phyloP scores from a whole-genome alignment of 2,888 invertebrate species.

The Lasioglossum oenotherae region DNA sequence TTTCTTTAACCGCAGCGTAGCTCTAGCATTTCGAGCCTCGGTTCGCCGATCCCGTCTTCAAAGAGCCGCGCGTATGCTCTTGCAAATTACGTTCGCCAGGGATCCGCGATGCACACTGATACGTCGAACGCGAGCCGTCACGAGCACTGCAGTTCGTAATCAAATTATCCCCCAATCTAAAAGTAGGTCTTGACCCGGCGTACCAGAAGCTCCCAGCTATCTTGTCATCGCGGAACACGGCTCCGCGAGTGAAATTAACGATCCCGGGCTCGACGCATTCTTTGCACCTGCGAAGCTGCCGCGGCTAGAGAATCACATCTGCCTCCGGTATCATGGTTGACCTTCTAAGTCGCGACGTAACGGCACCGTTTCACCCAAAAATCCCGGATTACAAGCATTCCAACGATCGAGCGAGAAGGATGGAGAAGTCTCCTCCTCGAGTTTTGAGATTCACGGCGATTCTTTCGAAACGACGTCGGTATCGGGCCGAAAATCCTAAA shows the following conservation, averaged over 20 bases:
- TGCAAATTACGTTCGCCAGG: neutral
- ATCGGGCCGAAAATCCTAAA: neutral
- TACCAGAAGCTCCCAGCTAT: constrained; percentile 25
- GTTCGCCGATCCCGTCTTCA: neutral
- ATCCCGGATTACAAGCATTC: constrained; percentile 13
- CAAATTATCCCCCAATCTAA: constrained; percentile 36
- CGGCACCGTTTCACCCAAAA: constrained; percentile 44
- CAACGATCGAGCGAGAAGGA: neutral
- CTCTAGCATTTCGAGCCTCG: neutral
- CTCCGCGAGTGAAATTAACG: constrained; percentile 54
- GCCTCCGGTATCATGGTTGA: constrained; percentile 66
- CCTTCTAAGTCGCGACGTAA: constrained; percentile 57
- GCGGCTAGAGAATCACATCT: constrained; percentile 50
- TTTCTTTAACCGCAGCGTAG: neutral
- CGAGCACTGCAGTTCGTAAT: constrained; percentile 1
- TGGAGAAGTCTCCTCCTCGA: neutral
- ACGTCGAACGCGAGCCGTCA: neutral
- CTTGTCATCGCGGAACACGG: constrained; percentile 41
- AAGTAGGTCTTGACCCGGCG: constrained; percentile 26
- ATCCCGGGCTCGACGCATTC: constrained; percentile 54
- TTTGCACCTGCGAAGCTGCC: constrained; percentile 61
- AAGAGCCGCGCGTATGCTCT: neutral
- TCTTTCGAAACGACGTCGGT: neutral
- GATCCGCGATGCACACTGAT: neutral
- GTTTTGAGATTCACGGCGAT: neutral